Evolutionary conservation across 2,888 invertebrate genomes (phyloP), one percentile per base, ranked within the genome.

Genomic region (Nemurella pictetii): DNA sequence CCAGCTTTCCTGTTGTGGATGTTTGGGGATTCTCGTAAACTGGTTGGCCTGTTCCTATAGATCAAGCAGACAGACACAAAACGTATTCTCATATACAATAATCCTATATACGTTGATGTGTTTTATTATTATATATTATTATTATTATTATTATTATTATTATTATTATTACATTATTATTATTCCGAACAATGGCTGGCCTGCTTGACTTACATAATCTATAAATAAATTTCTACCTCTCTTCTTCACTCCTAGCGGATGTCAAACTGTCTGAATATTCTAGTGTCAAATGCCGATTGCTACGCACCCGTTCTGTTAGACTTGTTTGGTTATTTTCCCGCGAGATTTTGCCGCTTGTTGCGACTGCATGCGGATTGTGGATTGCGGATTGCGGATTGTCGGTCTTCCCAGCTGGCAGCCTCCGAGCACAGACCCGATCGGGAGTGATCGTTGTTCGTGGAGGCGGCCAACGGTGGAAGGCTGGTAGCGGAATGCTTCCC

Each of bases 1-100:
- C 85, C 87, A 87, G 87, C 87, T 87, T 86, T 86, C 87, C 86
- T 86, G 86, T 87, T 87, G 87, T 87, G 87, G 87, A 87, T 87
- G 87, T 87, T 85, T 87, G 85, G 86, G 86, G 86, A 85, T 55
- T 55, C 82, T 55, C 82, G 82, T 85, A 86, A 85, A 84, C 85
- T 86, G 85, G 86, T 86, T 86, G 86, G 86, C 86, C 86, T 86
- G 86, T 85, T 85, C 86, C 82, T 82, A 84, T 86, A 82, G 55
- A 82, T 82, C 55, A 28, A 82, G 55, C 82, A 72, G 55, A 82
- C 75, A 85, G 85, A 86, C 85, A 85, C 86, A 86, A 80, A 86
- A 87, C 87, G 87, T 87, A 87, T 87, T 87, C 86, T 86, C 80
- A 84, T 78, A 36, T 20, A 55, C 55, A 55, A 55, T 55, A 55